Evolutionary conservation across 1,140 invertebrate species (phyloP).

Genomic region (Hetaerina americana): DNA sequence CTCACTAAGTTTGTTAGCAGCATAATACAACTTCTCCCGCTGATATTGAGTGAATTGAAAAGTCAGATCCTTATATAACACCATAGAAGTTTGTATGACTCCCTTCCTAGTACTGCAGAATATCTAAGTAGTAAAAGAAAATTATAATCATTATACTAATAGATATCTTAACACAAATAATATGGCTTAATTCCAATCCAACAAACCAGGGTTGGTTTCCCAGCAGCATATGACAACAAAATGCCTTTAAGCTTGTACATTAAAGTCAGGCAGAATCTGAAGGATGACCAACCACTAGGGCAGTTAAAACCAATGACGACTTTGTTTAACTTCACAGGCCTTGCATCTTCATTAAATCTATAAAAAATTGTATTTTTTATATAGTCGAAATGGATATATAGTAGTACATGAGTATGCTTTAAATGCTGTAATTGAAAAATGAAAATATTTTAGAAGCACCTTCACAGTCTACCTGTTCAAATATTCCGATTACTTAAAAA

Average conservation of each 20-base stretch:
- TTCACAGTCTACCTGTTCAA: no score
- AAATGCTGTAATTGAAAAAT: no score
- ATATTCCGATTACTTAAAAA: no score
- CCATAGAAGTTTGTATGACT: slow-evolving; percentile 48
- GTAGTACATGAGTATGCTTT: no score
- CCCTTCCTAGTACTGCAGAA: slow-evolving; percentile 68
- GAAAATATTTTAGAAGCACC: no score
- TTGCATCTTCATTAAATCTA: slow-evolving; percentile 52
- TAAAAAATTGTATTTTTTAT: no score
- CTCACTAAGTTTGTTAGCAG: slow-evolving; percentile 39
- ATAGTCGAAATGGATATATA: no score
- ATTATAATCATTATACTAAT: background rate
- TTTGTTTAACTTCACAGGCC: slow-evolving; percentile 58
- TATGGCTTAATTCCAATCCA: background rate
- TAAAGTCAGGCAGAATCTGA: slow-evolving; percentile 61
- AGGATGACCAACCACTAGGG: slow-evolving; percentile 36
- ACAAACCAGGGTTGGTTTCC: slow-evolving; percentile 56
- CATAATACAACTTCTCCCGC: slow-evolving; percentile 32
- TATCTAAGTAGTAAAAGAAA: slow-evolving; percentile 32
- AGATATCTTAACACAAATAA: background rate
- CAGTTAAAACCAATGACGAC: slow-evolving; percentile 56
- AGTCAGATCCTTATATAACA: slow-evolving; percentile 42
- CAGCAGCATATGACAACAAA: slow-evolving; percentile 52
- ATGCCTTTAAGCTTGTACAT: slow-evolving; percentile 57
- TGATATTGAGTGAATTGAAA: slow-evolving; percentile 39